These are phyloP conservation scores for Drosophila maculinotata DNA, from an alignment of 2,888 invertebrate species.

Conservation along the genomic window DNA sequence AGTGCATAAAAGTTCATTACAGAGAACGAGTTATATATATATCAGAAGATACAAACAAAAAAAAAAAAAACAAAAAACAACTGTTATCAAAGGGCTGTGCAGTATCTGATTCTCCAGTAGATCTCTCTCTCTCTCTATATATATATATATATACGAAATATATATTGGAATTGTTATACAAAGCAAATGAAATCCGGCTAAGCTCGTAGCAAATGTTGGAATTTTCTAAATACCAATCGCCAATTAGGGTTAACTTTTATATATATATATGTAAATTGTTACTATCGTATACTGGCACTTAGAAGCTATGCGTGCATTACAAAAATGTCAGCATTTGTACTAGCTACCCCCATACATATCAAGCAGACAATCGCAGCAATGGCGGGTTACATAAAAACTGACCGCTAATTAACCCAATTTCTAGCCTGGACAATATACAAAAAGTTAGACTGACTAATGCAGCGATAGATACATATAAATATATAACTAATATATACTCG, in stretches of 20 bases:
- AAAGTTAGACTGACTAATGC: slow-evolving; percentile 44
- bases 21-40: slow-evolving; percentile 36
- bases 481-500: slow-evolving; percentile 4
- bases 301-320: background rate
- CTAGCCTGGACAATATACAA: slow-evolving; percentile 38
- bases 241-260: background rate
- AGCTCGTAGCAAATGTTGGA: no score
- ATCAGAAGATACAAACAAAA: slow-evolving; percentile 13
- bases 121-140: no score
- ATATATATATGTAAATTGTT: background rate
- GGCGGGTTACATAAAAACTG: slow-evolving; percentile 61
- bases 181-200: no score
- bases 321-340: slow-evolving; percentile 44
- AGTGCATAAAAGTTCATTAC: slow-evolving; percentile 78
- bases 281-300: background rate
- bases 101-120: background rate
- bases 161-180: no score
- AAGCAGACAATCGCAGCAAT: slow-evolving; percentile 4
- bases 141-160: no score
- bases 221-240: no score
- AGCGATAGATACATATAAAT: slow-evolving; percentile 20
- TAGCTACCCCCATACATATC: slow-evolving; percentile 5
- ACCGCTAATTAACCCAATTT: slow-evolving; percentile 78
- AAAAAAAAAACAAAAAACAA: background rate
- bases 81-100: background rate